Percentiles rank a stretch among this genome's conserved stretches.
These are phyloP conservation scores for Tribolium castaneum DNA, from an alignment of 1,140 invertebrate species.

Conservation along the genomic window DNA sequence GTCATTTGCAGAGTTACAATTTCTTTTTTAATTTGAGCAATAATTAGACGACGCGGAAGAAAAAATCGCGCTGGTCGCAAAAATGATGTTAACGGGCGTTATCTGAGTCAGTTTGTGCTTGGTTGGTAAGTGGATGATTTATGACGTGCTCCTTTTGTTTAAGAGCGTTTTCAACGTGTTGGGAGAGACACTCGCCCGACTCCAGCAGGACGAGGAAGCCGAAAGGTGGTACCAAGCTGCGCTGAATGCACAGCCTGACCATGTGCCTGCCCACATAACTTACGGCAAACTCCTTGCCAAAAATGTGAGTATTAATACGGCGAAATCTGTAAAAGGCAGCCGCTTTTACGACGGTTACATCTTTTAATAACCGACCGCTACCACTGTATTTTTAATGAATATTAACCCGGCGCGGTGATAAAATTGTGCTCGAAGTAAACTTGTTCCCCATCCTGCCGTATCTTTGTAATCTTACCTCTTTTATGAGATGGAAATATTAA, in stretches of 20 bases:
- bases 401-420: slow-evolving; percentile 30
- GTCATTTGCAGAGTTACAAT: not conserved
- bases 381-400: slow-evolving; percentile 38
- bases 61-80: not conserved
- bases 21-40: not conserved
- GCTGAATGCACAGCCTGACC: slow-evolving; percentile 82
- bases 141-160: slow-evolving; percentile 52
- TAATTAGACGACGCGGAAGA: not conserved
- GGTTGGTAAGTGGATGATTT: slow-evolving; percentile 50
- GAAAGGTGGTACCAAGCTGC: slow-evolving; percentile 88
- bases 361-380: slow-evolving; percentile 32
- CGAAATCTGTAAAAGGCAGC: not conserved
- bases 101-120: slow-evolving; percentile 18
- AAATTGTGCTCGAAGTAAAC: slow-evolving; percentile 40
- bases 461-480: slow-evolving; percentile 38
- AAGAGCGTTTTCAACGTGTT: slow-evolving; percentile 88
- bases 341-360: slow-evolving; percentile 10
- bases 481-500: slow-evolving; percentile 37
- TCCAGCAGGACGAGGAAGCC: slow-evolving; percentile 83
- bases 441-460: slow-evolving; percentile 25
- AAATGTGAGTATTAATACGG: slow-evolving; percentile 75
- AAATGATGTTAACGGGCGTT: slow-evolving; percentile 23
- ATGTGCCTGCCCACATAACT: slow-evolving; percentile 89
- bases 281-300: slow-evolving; percentile 90
- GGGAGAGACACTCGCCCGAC: slow-evolving; percentile 85